Evolutionary conservation across 1,140 invertebrate species (phyloP).

Genomic region (Wasmannia auropunctata): DNA sequence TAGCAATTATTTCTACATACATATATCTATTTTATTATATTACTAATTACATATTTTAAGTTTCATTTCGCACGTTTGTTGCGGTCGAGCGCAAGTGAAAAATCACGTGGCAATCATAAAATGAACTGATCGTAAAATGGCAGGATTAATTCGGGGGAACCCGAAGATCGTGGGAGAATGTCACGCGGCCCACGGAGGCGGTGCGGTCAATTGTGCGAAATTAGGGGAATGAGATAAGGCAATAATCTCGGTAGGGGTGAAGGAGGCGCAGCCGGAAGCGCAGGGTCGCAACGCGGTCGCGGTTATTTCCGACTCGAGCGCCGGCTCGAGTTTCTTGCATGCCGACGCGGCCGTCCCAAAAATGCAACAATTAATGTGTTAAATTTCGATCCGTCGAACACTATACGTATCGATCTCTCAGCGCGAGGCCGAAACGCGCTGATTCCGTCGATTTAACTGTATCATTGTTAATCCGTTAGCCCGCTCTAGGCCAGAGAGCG

Average conservation of each 20-base stretch:
- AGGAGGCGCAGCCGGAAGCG: constrained; percentile 29
- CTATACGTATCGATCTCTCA: constrained; percentile 30
- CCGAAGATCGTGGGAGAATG: background rate
- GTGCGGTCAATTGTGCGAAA: constrained; percentile 35
- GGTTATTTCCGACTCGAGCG: constrained; percentile 28
- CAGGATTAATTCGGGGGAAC: background rate
- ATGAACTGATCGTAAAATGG: background rate
- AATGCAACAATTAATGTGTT: background rate
- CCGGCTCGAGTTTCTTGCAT: constrained; percentile 11
- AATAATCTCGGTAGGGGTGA: constrained; percentile 22
- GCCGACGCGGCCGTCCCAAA: constrained; percentile 1
- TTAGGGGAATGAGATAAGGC: constrained; percentile 35
- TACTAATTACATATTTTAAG: background rate
- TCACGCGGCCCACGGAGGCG: background rate
- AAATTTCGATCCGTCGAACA: background rate
- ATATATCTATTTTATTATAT: background rate
- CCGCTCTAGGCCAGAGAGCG: background rate
- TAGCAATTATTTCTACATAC: background rate
- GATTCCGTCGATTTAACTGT: constrained; percentile 66
- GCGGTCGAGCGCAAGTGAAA: background rate
- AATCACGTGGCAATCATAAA: background rate
- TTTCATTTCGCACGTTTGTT: background rate
- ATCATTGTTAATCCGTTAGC: constrained; percentile 62
- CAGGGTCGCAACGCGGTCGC: constrained; percentile 4
- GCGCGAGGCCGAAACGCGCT: background rate